Evolutionary conservation across 2,888 invertebrate species (phyloP), one percentile per base, ranked within the genome.

Genomic region (Invenusta paracnida): DNA sequence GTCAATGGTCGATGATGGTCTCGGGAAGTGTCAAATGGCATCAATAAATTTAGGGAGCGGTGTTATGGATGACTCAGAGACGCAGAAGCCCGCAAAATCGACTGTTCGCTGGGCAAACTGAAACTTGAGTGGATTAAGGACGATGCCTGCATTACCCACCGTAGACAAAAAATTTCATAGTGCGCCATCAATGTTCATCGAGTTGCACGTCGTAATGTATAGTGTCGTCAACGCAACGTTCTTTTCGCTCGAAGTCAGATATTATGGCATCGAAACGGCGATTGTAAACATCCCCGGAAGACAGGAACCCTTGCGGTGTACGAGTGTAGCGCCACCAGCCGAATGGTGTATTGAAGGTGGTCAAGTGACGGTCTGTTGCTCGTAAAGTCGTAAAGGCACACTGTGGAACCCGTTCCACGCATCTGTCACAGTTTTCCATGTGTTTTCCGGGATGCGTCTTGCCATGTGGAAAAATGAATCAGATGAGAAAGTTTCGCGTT

Each of bases 341-440:
- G 17, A 48, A 48, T 48, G 48, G 48, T 48, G 48, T 48, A 17
- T 11, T 48, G 17, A 48, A 48, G 17, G 48, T 48, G 48, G 48
- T 48, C 48, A 48, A 17, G 17, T 48, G 48, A 48, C 48, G 48
- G 17, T 73, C 73, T 13, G 17, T 23, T 23, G 5, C 23, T 73
- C 27, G 23, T 2, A 25, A 25, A 23, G 23, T n/a, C 11, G 25
- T 5, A 73, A 23, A 5, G 73, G 73, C 23, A 73, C 73, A 23
- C 73, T 73, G 73, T 25, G 23, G 27, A 13, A 23, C 73, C 73
- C 27, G 27, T 23, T 73, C 23, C 73, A 73, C 5, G 23, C 73
- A 23, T 73, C 73, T 73, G 73, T 73, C 73, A 73, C 27, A n/a
- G 73, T 73, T 23, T 73, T 73, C 73, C 73, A 73, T 2, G 73